A percentile compares a stretch with the other conserved stretches of the same genome.
Evolutionary conservation across 2,113 vertebrate genomes (phyloP).

Genomic region (Daubentonia madagascariensis): DNA sequence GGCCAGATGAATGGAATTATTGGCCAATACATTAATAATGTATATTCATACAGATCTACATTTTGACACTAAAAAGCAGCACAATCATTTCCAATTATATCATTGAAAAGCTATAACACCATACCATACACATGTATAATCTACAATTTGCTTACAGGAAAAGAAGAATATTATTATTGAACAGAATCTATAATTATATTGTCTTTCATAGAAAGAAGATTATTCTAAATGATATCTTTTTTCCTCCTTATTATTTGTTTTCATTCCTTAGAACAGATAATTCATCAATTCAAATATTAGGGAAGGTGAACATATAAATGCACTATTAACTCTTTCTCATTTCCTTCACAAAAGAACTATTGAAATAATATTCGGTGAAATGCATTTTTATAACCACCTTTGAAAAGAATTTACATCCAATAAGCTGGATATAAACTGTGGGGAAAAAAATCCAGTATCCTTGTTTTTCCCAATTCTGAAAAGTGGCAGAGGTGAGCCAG

Average conservation of each 20-base stretch:
- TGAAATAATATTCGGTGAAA: constrained; percentile 69
- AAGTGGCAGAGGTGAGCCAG: constrained; percentile 75
- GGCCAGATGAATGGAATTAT: background rate
- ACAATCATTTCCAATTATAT: background rate
- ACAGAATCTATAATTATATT: background rate
- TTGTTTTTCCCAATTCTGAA: constrained; percentile 80
- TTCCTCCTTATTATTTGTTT: constrained; percentile 54
- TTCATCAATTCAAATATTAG: constrained; percentile 2
- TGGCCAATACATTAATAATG: background rate
- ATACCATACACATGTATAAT: background rate
- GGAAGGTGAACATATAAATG: constrained; percentile 44
- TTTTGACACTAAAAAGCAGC: background rate
- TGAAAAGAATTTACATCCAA: constrained; percentile 78
- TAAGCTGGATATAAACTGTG: constrained; percentile 73
- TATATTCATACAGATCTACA: background rate
- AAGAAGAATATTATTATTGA: background rate
- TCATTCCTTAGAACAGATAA: constrained; percentile 33
- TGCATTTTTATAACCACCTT: constrained; percentile 69
- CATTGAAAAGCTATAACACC: background rate
- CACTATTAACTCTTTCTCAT: constrained; percentile 30
- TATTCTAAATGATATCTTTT: constrained; percentile 43
- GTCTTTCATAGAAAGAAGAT: constrained; percentile 12
- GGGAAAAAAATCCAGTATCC: constrained; percentile 77
- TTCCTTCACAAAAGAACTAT: constrained; percentile 51
- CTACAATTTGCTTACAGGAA: background rate